Base-by-base conservation (phyloP, 1,140 invertebrate genomes). In the Physella acuta region DNA sequence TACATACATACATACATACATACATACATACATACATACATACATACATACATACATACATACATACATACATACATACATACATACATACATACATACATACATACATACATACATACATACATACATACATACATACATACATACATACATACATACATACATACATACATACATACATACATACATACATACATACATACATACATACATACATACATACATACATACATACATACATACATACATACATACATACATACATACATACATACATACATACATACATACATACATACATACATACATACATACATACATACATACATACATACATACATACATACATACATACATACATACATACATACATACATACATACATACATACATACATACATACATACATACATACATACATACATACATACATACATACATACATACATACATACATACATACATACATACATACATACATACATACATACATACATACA, bases 1-100 rank as follows among this genome's bases (percentile, higher is more conserved):
- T n/a, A 49, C n/a, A 49, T n/a, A 49, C n/a, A 49, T n/a, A 49
- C n/a, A 49, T n/a, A 49, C n/a, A 49, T n/a, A 49, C n/a, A 49
- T n/a, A 49, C n/a, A 49, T n/a, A 49, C n/a, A 49, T n/a, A 49
- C n/a, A 49, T n/a, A 49, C n/a, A 49, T n/a, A 49, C n/a, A 49
- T n/a, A 49, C n/a, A 49, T n/a, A 49, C n/a, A 49, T n/a, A 49
- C n/a, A 49, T n/a, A 49, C n/a, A 49, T n/a, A 49, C n/a, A 49
- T n/a, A 49, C 44, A 49, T n/a, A 49, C n/a, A 49, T 49, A 49
- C 11, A 49, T 49, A 49, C 44, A 49, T n/a, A 49, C 44, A 49
- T 49, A 49, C 44, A 49, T n/a, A 49, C 44, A 49, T n/a, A 49
- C n/a, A 49, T n/a, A 49, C n/a, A 49, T n/a, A 49, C n/a, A 49